These are phyloP conservation scores for Wasmannia auropunctata DNA, from an alignment of 1,140 invertebrate species.

Conservation along the genomic window DNA sequence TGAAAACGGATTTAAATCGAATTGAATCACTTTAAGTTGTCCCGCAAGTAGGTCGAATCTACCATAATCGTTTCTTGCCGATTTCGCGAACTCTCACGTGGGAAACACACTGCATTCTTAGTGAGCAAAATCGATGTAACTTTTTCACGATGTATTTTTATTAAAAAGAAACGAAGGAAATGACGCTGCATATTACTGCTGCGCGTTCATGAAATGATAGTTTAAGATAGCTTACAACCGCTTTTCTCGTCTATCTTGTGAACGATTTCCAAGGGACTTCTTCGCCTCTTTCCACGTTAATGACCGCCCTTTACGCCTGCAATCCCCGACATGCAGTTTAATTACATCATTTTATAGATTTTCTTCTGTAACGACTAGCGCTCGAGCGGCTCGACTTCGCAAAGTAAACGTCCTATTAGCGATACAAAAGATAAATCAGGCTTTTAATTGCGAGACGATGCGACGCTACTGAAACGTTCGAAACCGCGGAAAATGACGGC, in stretches of 20 bases:
- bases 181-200: not conserved
- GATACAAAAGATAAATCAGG: conserved; percentile 81
- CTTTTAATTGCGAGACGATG: conserved; percentile 78
- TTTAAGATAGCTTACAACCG: conserved; percentile 8
- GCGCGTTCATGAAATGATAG: conserved; percentile 26
- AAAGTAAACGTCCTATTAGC: conserved; percentile 78
- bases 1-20: not conserved
- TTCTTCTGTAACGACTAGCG: conserved; percentile 24
- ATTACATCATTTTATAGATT: conserved; percentile 82
- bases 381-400: conserved; percentile 3
- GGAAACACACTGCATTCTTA: not conserved
- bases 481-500: conserved; percentile 23
- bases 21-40: not conserved
- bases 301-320: conserved; percentile 75
- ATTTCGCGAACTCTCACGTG: not conserved
- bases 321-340: conserved; percentile 65
- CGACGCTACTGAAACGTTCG: conserved; percentile 3
- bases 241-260: not conserved
- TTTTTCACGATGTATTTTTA: not conserved
- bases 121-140: not conserved
- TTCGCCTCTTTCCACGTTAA: conserved; percentile 74
- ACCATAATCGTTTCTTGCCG: not conserved
- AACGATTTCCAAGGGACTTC: not conserved
- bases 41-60: not conserved
- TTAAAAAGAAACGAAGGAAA: not conserved